Percentiles rank a stretch among this genome's conserved stretches.
phyloP scores from a whole-genome alignment of 2,888 invertebrate species.

The Caenorhabditis uteleia region DNA sequence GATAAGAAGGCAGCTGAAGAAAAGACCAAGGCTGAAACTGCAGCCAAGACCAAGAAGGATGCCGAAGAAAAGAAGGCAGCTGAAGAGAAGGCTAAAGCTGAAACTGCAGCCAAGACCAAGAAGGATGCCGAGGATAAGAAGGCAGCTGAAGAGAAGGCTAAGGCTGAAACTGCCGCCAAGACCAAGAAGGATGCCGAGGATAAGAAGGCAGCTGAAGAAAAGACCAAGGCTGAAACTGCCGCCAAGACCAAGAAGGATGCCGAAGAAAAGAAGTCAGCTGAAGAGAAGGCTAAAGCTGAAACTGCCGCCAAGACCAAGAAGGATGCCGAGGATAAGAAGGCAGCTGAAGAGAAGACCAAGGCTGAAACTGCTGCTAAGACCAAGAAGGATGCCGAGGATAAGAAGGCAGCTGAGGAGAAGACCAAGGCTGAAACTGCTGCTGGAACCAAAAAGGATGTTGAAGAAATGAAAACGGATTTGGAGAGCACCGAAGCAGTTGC shows the following conservation, averaged over 20 bases:
- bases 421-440: neutral
- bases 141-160: conserved; percentile 1
- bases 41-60: conserved; percentile 10
- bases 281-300: too few species aligned
- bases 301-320: conserved; percentile 1
- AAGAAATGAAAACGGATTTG: too few species aligned
- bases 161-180: neutral
- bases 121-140: conserved; percentile 1
- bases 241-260: conserved; percentile 3
- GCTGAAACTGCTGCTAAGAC: neutral
- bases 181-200: too few species aligned
- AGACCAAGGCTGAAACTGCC: neutral
- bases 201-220: conserved; percentile 2
- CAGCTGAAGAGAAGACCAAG: conserved; percentile 3
- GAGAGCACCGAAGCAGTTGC: too few species aligned
- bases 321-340: conserved; percentile 5
- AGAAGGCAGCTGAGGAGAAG: conserved; percentile 2
- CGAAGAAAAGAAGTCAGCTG: too few species aligned
- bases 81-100: neutral
- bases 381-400: neutral
- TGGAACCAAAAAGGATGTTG: conserved; percentile 1
- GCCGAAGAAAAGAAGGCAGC: conserved; percentile 4
- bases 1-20: conserved; percentile 8
- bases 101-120: neutral
- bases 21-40: conserved; percentile 9